Conservation (phyloP, 2,113 vertebrate species). For the Etia nguti region DNA sequence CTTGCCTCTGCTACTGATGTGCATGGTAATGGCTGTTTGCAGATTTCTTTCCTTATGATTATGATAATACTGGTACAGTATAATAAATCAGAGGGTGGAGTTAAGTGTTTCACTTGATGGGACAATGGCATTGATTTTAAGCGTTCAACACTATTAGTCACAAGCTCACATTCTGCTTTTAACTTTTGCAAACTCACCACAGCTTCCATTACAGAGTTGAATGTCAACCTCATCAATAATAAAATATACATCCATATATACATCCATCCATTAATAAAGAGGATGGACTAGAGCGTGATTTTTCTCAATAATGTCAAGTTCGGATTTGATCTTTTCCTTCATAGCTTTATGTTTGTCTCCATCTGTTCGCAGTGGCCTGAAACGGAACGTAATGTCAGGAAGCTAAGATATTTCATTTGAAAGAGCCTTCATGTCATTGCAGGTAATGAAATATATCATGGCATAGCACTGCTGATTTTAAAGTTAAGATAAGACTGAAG, state of each 20-base stretch:
- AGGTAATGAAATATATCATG: not conserved
- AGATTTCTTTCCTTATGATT: not conserved
- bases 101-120: constrained; percentile 15
- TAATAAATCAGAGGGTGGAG: not conserved
- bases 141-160: not conserved
- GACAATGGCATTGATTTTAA: constrained; percentile 34
- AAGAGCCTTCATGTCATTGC: not conserved
- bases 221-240: constrained; percentile 52
- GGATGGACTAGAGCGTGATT: not conserved
- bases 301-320: not conserved
- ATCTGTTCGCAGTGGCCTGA: constrained; percentile 15
- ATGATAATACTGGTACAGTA: not conserved
- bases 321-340: not conserved
- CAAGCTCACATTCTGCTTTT: not conserved
- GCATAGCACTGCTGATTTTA: not conserved
- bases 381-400: constrained; percentile 20
- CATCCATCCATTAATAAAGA: not conserved
- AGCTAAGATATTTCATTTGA: not conserved
- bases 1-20: not conserved
- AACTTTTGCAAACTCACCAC: constrained; percentile 36
- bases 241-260: not conserved
- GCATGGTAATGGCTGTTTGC: not conserved
- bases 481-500: not conserved
- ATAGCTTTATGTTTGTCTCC: not conserved
- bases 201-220: constrained; percentile 31